phyloP scores from a whole-genome alignment of 2,797 vertebrate genomes.

The Masticophis lateralis region DNA sequence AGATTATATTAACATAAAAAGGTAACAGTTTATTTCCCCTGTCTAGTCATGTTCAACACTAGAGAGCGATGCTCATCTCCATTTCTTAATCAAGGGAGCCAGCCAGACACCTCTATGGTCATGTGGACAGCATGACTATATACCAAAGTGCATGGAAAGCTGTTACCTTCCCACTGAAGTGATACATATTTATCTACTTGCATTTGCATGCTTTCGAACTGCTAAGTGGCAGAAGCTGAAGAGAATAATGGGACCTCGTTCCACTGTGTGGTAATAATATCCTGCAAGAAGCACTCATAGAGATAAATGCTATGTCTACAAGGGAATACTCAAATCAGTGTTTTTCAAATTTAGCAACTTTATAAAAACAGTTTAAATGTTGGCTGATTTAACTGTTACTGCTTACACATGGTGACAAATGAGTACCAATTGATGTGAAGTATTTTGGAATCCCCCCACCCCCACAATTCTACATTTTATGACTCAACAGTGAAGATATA shows the following conservation, averaged over 20 bases:
- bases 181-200: background rate
- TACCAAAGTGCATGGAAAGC: too few relatives aligned
- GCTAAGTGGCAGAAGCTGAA: background rate
- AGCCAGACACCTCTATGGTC: background rate
- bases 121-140: background rate
- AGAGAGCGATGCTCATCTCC: background rate
- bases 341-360: background rate
- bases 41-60: background rate
- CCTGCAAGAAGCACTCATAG: slow-evolving; percentile 12
- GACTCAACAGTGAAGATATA: background rate
- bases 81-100: background rate
- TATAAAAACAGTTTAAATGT: background rate
- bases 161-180: too few relatives aligned
- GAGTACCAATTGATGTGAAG: background rate
- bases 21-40: background rate
- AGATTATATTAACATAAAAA: slow-evolving; percentile 11
- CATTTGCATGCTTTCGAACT: background rate
- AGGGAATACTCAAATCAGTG: background rate
- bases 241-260: background rate
- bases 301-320: background rate
- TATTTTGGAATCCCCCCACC: background rate
- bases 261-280: background rate
- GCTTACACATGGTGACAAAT: slow-evolving; percentile 17
- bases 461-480: background rate
- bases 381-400: slow-evolving; percentile 4